Evolutionary conservation across 2,113 vertebrate species (phyloP), one percentile per base, ranked within the genome.

Genomic region (Lanius ludovicianus): DNA sequence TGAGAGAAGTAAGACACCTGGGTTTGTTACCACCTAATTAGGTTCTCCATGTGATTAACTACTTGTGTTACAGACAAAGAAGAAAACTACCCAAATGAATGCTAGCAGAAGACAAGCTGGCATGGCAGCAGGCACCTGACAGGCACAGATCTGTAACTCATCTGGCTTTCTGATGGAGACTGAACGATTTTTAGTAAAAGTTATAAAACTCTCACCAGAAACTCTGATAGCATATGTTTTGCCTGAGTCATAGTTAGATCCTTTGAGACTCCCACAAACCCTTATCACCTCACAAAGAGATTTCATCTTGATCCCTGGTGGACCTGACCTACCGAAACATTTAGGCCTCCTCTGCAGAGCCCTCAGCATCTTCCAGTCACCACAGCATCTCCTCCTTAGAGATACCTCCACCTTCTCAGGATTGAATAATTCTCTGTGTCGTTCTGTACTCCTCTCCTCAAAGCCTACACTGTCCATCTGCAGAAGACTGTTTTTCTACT

Each of bases 1-100:
- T 49, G 89, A 93, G 74, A 92, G 76, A 96, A 97, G 97, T 93
- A 96, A 97, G 97, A 95, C 97, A 97, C 96, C 97, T 97, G 97
- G 96, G 94, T 97, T 97, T 17, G 68, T 97, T 97, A 97, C 97
- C 94, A 96, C 94, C 95, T 97, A 97, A 97, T 97, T 97, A 97
- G 90, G 90, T 97, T 97, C 97, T 97, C 94, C 93, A 90, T 95
- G 95, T 97, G 96, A 97, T 97, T 97, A 97, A 97, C 96, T 96
- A 94, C 94, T 97, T 96, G 92, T 97, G 88, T 71, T 92, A 79
- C 93, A 96, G 90, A 97, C 92, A 97, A 96, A 97, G 81, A 90
- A 80, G 79, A 52, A 89, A 96, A 95, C 89, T 94, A 95, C 79
- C 76, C 87, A 81, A 59, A 92, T 84, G 73, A 96, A 96, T 96